These are phyloP conservation scores for Eretmochelys imbricata DNA, from an alignment of 2,113 vertebrate species.

Conservation along the genomic window DNA sequence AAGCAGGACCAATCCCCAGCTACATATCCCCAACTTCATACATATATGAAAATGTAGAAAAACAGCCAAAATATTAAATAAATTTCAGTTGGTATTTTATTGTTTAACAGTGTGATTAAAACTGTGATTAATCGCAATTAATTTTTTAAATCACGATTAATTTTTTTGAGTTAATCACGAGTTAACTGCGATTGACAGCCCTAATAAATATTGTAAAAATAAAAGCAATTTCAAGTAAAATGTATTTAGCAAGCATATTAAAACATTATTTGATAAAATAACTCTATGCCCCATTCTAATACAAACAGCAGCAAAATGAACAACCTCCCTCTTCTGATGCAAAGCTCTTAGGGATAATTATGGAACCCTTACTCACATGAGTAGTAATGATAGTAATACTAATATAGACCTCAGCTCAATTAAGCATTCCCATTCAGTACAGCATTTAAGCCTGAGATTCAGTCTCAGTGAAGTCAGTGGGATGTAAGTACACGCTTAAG, in stretches of 20 bases:
- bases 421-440: not conserved
- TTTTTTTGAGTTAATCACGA: too few species aligned
- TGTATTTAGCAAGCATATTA: not conserved
- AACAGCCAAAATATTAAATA: too few species aligned
- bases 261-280: not conserved
- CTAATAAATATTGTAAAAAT: not conserved
- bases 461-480: not conserved
- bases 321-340: not conserved
- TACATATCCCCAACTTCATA: too few species aligned
- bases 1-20: too few species aligned
- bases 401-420: not conserved
- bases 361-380: not conserved
- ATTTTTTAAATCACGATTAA: too few species aligned
- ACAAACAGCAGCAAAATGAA: not conserved
- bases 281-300: not conserved
- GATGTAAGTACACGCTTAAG: not conserved
- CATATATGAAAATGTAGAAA: too few species aligned
- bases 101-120: too few species aligned
- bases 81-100: too few species aligned
- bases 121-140: too few species aligned
- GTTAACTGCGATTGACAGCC: too few species aligned
- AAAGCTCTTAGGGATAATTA: not conserved
- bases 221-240: not conserved
- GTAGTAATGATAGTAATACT: not conserved
- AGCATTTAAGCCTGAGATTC: not conserved